phyloP scores from a whole-genome alignment of 2,113 vertebrate species.

The Leucosticte australis region DNA sequence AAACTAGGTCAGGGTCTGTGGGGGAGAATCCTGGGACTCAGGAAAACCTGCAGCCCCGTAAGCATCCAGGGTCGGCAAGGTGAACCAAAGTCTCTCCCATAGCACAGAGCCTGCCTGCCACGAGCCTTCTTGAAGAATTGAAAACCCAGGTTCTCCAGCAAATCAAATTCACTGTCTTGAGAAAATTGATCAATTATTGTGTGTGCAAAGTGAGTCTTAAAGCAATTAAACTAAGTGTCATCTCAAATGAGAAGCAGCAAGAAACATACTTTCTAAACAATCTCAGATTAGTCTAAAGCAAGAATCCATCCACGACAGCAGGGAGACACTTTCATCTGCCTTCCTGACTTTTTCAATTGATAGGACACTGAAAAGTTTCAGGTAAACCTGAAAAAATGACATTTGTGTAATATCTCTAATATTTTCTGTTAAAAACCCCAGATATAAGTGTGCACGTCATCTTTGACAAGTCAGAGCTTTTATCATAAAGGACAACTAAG shows the following conservation, averaged over 20 bases:
- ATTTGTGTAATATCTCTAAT: background rate
- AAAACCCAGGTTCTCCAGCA: background rate
- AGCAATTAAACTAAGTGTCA: background rate
- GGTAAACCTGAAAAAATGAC: background rate
- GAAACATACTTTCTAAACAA: background rate
- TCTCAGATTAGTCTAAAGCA: background rate
- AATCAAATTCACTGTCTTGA: background rate
- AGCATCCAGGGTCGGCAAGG: background rate
- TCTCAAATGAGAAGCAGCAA: background rate
- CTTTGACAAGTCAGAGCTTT: background rate
- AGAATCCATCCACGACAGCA: background rate
- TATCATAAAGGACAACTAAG: background rate
- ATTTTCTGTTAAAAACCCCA: background rate
- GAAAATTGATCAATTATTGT: background rate
- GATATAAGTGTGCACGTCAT: background rate
- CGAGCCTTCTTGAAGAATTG: background rate
- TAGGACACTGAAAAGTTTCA: background rate
- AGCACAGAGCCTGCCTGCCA: background rate
- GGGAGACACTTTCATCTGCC: background rate
- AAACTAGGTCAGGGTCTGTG: background rate
- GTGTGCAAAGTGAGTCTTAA: background rate
- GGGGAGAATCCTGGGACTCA: background rate
- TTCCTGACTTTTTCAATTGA: background rate
- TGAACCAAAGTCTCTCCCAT: background rate
- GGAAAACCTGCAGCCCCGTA: background rate